Base-by-base conservation (phyloP, 1,140 invertebrate genomes). In the Bicyclus anynana region DNA sequence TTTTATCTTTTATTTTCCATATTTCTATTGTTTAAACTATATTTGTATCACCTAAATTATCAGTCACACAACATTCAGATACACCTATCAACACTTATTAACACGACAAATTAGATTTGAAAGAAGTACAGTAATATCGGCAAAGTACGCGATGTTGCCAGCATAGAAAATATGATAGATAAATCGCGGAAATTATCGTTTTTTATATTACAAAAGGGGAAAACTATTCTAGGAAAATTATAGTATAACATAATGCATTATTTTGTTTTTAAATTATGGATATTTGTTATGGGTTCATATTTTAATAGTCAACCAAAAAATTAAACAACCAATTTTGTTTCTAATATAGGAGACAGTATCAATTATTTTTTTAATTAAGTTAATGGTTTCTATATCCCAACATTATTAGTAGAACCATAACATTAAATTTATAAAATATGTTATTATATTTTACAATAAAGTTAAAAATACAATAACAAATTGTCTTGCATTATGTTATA, bases 71-170 rank as follows among this genome's bases (percentile, higher is more conserved):
- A 51, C 53, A 49, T 23, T 54, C 50, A 53, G 33, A 52, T 38
- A 61, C 53, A 47, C 53, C 53, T 46, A 54, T 50, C 46, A 55
- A 61, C 47, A 52, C 51, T 55, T 46, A 51, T 50, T 35, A 55
- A 61, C 26, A 35, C 37, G 55, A 61, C 37, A 55, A 55, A 51
- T 55, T 54, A 33, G 47, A 54, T 38, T 50, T 57, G 46, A 53
- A 51, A 55, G 54, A 47, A 37, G 23, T 53, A 62, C 33, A 57
- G 47, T 50, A 44, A 58, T 44, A 20, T 61, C 46, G 27, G 46
- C 37, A 51, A 46, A 46, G 35, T 53, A 46, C n/a, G 42, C 29
- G 37, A 57, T 50, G 16, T 38, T 50, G 48, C 54, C 47, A 57
- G 47, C 48, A 35, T 42, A 57, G 27, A 57, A 49, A 50, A 48